Percentiles rank a stretch among this genome's conserved stretches.
Conservation (phyloP, 1,140 invertebrate species). For the Calosoma granatense region DNA sequence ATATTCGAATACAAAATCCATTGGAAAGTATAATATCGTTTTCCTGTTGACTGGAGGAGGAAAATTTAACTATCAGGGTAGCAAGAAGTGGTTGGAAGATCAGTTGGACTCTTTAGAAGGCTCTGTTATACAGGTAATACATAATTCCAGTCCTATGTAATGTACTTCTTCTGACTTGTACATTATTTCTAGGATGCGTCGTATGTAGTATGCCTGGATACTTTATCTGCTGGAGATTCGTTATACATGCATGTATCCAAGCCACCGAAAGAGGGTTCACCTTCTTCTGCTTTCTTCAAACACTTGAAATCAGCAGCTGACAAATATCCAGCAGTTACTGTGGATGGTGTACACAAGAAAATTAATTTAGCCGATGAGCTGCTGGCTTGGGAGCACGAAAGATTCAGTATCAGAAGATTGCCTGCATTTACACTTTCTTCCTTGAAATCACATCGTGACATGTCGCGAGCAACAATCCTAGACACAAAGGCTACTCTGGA, state of each 20-base stretch:
- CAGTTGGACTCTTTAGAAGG: conserved; percentile 69
- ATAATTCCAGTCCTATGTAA: conserved; percentile 4
- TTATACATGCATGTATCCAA: conserved; percentile 93
- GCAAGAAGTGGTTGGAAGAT: conserved; percentile 94
- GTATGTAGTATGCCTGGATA: conserved; percentile 88
- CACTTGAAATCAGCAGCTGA: conserved; percentile 49
- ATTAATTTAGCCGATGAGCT: conserved; percentile 93
- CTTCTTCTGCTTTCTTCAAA: conserved; percentile 61
- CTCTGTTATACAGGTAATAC: conserved; percentile 57
- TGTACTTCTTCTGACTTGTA: conserved; percentile 12
- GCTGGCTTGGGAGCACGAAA: conserved; percentile 94
- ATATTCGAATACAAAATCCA: conserved; percentile 70
- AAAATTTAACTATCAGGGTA: conserved; percentile 88
- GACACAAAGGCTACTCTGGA: conserved; percentile 49
- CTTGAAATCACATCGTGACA: conserved; percentile 53
- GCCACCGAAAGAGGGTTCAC: conserved; percentile 78
- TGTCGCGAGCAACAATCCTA: conserved; percentile 48
- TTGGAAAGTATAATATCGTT: conserved; percentile 77
- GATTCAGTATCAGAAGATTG: conserved; percentile 84
- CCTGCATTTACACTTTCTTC: conserved; percentile 87
- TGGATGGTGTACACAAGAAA: conserved; percentile 88
- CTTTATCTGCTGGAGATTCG: conserved; percentile 54
- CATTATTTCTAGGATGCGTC: conserved; percentile 65
- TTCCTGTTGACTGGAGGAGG: conserved; percentile 89
- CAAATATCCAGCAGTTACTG: conserved; percentile 39